A percentile compares a stretch with the other conserved stretches of the same genome.
These are phyloP conservation scores for Hydriomena furcata DNA, from an alignment of 2,888 invertebrate species.

Conservation along the genomic window DNA sequence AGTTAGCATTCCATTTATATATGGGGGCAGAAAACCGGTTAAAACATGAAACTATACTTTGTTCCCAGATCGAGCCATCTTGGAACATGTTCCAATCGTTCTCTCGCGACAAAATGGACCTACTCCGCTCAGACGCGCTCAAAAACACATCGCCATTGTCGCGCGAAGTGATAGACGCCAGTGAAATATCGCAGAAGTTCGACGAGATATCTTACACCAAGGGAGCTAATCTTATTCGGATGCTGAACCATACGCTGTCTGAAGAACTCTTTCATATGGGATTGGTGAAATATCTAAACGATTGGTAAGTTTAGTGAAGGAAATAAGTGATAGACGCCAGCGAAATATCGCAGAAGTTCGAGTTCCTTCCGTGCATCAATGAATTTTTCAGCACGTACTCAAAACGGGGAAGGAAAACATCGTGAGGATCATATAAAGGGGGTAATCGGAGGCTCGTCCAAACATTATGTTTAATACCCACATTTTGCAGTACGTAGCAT, in stretches of 20 bases:
- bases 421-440: too few relatives aligned
- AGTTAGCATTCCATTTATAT: too few relatives aligned
- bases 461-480: too few relatives aligned
- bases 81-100: constrained; percentile 83
- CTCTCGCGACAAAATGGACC: constrained; percentile 80
- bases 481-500: too few relatives aligned
- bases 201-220: constrained; percentile 83
- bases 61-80: constrained; percentile 76
- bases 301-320: constrained; percentile 76
- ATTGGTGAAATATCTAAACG: constrained; percentile 77
- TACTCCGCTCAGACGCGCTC: constrained; percentile 79
- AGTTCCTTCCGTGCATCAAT: too few relatives aligned
- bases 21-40: too few relatives aligned
- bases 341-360: constrained; percentile 85
- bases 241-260: constrained; percentile 83
- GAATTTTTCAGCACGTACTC: too few relatives aligned
- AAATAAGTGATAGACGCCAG: constrained; percentile 77
- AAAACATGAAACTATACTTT: too few relatives aligned
- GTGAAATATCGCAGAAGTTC: constrained; percentile 84
- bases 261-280: constrained; percentile 79
- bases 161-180: constrained; percentile 72
- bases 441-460: too few relatives aligned
- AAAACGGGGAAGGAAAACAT: too few relatives aligned
- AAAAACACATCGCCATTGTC: constrained; percentile 83
- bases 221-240: constrained; percentile 83